Base-by-base conservation (phyloP, 2,113 vertebrate species). In the Bos javanicus region DNA sequence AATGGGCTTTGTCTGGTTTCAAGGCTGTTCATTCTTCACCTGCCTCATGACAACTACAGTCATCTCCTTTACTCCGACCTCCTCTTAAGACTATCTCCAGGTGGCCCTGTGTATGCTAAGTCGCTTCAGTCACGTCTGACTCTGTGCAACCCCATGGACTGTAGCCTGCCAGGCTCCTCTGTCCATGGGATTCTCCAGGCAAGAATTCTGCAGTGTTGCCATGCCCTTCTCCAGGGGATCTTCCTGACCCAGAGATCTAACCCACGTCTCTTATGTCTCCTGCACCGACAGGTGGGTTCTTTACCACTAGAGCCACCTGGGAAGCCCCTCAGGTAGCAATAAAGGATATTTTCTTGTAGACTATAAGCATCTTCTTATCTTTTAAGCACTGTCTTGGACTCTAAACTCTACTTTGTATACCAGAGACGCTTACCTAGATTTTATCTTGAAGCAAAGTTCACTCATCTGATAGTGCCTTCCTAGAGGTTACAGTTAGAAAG, bases 351-450 rank as follows among this genome's bases (percentile, higher is more conserved):
- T 78, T 54, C 64, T 30, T 89, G 25, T 74, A 57, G 19, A 60
- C 5, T 25, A 43, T 59, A 86, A 60, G n/a, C 85, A 74, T 28
- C 17, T 90, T 83, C 59, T 96, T 81, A 62, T 82, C 86, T 91
- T 96, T 82, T 56, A 83, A 57, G 59, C 10, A 39, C 67, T 4
- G 3, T 46, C 48, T 59, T 50, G 57, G 57, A 30, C 81, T 81
- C 59, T 86, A 87, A 91, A 48, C 52, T 64, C 64, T 81, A 33
- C 8, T 91, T 60, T 93, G 59, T 54, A 48, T 11, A 87, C 15
- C 62, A 76, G 94, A 59, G 52, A 81, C 52, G 17, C 59, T 76
- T 30, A 30, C 48, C 21, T 13, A 7, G 62, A 23, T 71, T 64
- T 83, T 86, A 60, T 6, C 17, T 43, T 21, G 30, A 15, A 17